Conservation (phyloP, 2,797 vertebrate species). For the Enteromius thamalakanensis region DNA sequence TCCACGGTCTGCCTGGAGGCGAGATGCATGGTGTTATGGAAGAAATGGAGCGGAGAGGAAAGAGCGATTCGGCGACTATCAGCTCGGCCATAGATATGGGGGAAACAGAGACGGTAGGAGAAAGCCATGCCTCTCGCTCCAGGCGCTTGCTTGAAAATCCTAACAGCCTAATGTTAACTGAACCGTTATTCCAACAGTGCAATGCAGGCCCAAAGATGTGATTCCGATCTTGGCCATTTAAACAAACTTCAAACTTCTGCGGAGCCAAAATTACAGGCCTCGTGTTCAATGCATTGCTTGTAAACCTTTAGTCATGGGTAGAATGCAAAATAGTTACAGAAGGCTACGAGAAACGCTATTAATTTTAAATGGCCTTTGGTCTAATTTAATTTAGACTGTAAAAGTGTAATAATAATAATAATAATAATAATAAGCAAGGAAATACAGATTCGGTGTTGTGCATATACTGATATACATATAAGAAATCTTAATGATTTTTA, state of each 20-base stretch:
- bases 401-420: no score
- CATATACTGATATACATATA: neutral
- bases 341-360: neutral
- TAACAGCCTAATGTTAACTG: conserved; percentile 6
- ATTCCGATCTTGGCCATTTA: conserved; percentile 9
- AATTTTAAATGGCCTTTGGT: neutral
- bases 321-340: neutral
- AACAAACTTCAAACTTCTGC: conserved; percentile 37
- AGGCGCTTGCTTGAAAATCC: conserved; percentile 28
- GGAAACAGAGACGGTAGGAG: conserved; percentile 95
- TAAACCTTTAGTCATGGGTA: neutral
- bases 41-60: conserved; percentile 95
- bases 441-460: neutral
- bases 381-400: neutral
- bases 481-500: neutral
- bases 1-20: conserved; percentile 96
- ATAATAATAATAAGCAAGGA: neutral
- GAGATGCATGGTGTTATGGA: conserved; percentile 98
- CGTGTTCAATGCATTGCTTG: neutral
- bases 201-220: conserved; percentile 4
- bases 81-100: conserved; percentile 98
- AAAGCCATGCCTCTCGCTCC: conserved; percentile 47
- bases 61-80: conserved; percentile 93
- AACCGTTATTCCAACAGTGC: conserved; percentile 26
- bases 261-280: conserved; percentile 24